These are phyloP conservation scores for Biston betularia DNA, from an alignment of 2,888 invertebrate genomes.

Conservation along the genomic window DNA sequence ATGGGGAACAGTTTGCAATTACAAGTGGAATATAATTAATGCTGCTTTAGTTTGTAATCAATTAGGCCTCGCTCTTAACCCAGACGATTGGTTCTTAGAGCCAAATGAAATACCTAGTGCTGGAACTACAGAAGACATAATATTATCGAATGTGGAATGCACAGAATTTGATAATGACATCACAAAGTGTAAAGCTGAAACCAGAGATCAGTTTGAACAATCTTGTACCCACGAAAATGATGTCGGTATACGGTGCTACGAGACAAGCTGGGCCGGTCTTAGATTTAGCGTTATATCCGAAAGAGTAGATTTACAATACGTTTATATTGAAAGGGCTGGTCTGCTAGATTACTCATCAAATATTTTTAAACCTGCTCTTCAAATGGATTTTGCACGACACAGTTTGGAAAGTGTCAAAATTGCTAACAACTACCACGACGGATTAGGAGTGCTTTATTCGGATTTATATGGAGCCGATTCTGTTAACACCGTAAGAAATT, in stretches of 20 bases:
- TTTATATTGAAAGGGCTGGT: constrained; percentile 96
- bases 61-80: constrained; percentile 96
- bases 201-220: constrained; percentile 92
- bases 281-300: constrained; percentile 96
- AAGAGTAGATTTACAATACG: constrained; percentile 93
- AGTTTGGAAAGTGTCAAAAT: constrained; percentile 93
- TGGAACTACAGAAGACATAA: constrained; percentile 91
- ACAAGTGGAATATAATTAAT: constrained; percentile 96
- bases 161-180: constrained; percentile 96
- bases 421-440: constrained; percentile 95
- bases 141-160: constrained; percentile 95
- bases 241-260: constrained; percentile 95
- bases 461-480: constrained; percentile 96
- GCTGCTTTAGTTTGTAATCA: constrained; percentile 98
- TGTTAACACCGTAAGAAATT: constrained; percentile 93
- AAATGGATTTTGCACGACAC: constrained; percentile 94
- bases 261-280: constrained; percentile 97
- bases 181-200: constrained; percentile 94
- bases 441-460: constrained; percentile 96
- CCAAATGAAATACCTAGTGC: constrained; percentile 93
- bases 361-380: constrained; percentile 94
- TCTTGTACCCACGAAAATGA: constrained; percentile 95
- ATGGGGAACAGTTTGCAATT: constrained; percentile 99
- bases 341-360: constrained; percentile 96
- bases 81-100: constrained; percentile 95